phyloP scores from a whole-genome alignment of 2,888 invertebrate genomes.

The Tenthredo mesomela region DNA sequence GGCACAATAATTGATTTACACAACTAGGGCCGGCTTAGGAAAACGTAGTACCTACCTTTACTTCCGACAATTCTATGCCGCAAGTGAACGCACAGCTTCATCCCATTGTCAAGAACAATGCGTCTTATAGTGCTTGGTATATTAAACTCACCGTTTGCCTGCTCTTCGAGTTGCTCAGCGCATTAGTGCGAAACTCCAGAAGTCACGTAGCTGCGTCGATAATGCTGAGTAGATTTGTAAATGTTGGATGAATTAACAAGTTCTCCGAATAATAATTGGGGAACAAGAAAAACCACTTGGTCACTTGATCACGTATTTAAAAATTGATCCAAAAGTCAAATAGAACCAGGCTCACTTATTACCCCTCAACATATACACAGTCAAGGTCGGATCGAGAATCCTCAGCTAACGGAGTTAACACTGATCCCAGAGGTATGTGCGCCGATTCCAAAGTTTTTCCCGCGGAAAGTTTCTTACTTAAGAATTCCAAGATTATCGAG shows the following conservation, averaged over 20 bases:
- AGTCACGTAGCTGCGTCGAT: not conserved
- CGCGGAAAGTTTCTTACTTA: slow-evolving; percentile 47
- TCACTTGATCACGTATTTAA: slow-evolving; percentile 35
- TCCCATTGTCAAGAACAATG: slow-evolving; percentile 27
- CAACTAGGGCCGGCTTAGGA: slow-evolving; percentile 14
- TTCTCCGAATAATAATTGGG: not conserved
- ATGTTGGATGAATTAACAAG: not conserved
- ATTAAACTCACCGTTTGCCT: slow-evolving; percentile 46
- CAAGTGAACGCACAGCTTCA: slow-evolving; percentile 7
- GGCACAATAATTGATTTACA: slow-evolving; percentile 21
- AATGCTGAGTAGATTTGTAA: not conserved
- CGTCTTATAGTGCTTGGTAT: slow-evolving; percentile 29
- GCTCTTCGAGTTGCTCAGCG: slow-evolving; percentile 5
- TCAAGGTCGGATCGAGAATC: slow-evolving; percentile 42
- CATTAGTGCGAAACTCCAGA: slow-evolving; percentile 8
- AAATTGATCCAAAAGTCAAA: slow-evolving; percentile 30
- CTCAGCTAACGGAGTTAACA: slow-evolving; percentile 27
- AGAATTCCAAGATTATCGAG: slow-evolving; percentile 45
- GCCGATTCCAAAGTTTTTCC: slow-evolving; percentile 5
- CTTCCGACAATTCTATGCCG: slow-evolving; percentile 33
- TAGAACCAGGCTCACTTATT: not conserved
- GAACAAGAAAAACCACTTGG: slow-evolving; percentile 25
- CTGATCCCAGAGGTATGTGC: slow-evolving; percentile 47
- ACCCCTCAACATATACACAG: not conserved
- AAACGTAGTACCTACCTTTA: not conserved